Base-by-base conservation (phyloP, 2,888 invertebrate species). In the Cantharis rustica region DNA sequence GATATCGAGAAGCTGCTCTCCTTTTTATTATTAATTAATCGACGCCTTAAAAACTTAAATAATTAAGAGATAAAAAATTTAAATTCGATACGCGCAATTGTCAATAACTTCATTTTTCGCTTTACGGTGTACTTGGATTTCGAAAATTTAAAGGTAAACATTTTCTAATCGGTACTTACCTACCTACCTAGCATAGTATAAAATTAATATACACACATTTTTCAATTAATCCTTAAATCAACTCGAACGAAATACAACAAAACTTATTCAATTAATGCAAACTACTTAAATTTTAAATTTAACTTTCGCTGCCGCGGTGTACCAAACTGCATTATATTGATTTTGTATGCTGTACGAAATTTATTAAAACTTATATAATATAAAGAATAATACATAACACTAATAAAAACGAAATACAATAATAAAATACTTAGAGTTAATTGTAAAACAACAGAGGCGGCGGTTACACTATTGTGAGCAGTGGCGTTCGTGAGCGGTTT, bases 401-500 rank as follows among this genome's bases (percentile, higher is more conserved):
- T 9, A 3, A 23, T 23, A 23, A 27, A 31, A 31, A 3, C 13
- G 3, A 31, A 31, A 31, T 4, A 15, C 13, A 47, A 61, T 47
- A 31, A 47, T 31, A 69, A 69, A 69, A 15, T 27, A 61, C 20
- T 0, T 16, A 15, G n/a, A 27, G 15, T 23, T 27, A 31, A 26
- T 69, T 69, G 31, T 66, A 27, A 69, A 69, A 69, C 69, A 47
- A 66, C 64, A 66, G 3, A 47, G 11, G 11, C 11, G 2, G 27
- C 27, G 47, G 47, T 47, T 66, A 66, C 23, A 66, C 16, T 66
- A 66, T 16, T 15, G 61, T 69, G 27, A 69, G 47, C 75, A 75
- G 75, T 75, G 75, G 75, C 75, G 75, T 75, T 61, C 75, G 75
- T 71, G 71, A 71, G 75, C 71, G 75, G 68, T 13, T 71, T 9